Evolutionary conservation across 2,888 invertebrate genomes (phyloP).

Genomic region (Mesorhabditis belari): DNA sequence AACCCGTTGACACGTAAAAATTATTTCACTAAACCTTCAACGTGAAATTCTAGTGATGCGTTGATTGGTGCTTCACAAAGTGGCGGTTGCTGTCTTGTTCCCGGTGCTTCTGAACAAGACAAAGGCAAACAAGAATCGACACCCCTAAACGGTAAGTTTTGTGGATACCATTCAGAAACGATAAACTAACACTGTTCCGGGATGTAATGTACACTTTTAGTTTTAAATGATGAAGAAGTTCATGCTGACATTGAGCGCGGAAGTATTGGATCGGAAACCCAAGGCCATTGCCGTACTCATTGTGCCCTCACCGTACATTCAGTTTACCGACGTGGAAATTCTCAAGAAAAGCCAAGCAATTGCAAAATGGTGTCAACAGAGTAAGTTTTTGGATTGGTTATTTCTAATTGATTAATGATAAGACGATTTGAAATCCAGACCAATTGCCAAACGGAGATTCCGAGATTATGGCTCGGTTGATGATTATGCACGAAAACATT

Average conservation of each 20-base stretch:
- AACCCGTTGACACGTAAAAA: too few species aligned
- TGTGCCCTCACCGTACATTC: slow-evolving; percentile 34
- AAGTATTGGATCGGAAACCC: neutral
- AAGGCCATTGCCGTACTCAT: slow-evolving; percentile 35
- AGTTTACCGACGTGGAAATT: slow-evolving; percentile 10
- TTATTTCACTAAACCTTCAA: too few species aligned
- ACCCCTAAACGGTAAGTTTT: neutral
- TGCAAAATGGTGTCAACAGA: slow-evolving; percentile 26
- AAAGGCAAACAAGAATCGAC: too few species aligned
- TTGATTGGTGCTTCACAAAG: too few species aligned
- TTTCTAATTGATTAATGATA: slow-evolving; percentile 1
- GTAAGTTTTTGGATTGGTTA: slow-evolving; percentile 12
- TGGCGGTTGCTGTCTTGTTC: neutral
- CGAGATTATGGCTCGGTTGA: neutral
- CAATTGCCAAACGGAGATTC: neutral
- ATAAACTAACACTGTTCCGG: neutral
- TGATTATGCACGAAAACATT: too few species aligned
- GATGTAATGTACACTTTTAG: too few species aligned
- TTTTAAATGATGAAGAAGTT: neutral
- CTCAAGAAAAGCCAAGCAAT: slow-evolving; percentile 3
- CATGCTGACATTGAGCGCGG: neutral
- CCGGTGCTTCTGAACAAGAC: too few species aligned
- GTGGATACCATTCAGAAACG: neutral
- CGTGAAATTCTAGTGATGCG: too few species aligned
- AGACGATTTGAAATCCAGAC: too few species aligned